These are phyloP conservation scores for Drosophila fungiperda DNA, from an alignment of 2,888 invertebrate species.

Conservation along the genomic window DNA sequence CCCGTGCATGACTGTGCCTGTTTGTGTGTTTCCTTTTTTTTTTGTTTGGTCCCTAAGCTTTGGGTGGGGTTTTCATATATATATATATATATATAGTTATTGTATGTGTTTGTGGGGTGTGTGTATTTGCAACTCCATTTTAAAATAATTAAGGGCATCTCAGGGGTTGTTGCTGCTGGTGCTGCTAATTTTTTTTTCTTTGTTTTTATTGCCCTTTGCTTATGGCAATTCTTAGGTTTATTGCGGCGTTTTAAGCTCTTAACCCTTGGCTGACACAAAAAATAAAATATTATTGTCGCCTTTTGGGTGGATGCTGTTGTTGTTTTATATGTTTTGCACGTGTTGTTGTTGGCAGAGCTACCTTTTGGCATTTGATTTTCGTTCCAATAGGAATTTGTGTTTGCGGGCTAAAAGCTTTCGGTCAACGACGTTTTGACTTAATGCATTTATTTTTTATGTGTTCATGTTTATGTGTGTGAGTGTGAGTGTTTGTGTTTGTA, in stretches of 20 bases:
- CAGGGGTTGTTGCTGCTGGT: slow-evolving; percentile 58
- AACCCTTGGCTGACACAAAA: slow-evolving; percentile 44
- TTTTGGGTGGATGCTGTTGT: slow-evolving; percentile 20
- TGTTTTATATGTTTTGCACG: slow-evolving; percentile 24
- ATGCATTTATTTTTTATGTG: slow-evolving; percentile 49
- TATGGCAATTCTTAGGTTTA: slow-evolving; percentile 40
- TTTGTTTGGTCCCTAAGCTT: slow-evolving; percentile 54
- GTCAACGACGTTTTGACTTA: slow-evolving; percentile 67
- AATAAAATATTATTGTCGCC: slow-evolving; percentile 46
- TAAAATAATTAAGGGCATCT: slow-evolving; percentile 66
- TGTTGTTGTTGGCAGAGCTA: slow-evolving; percentile 17
- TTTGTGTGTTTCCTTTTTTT: slow-evolving; percentile 3
- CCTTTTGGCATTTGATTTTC: slow-evolving; percentile 56
- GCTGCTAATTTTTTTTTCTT: background rate
- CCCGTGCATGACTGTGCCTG: background rate
- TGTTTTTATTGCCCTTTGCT: slow-evolving; percentile 52
- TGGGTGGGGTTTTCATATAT: slow-evolving; percentile 53
- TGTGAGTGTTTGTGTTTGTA: slow-evolving; percentile 14
- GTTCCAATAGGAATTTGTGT: slow-evolving; percentile 63
- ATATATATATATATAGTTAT: background rate
- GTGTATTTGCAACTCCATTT: slow-evolving; percentile 68
- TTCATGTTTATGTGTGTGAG: slow-evolving; percentile 4
- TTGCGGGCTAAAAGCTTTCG: slow-evolving; percentile 42
- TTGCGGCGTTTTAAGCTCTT: slow-evolving; percentile 50
- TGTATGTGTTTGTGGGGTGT: slow-evolving; percentile 8